Base-by-base conservation (phyloP, 2,797 vertebrate genomes). In the Xenentodon cancila region DNA sequence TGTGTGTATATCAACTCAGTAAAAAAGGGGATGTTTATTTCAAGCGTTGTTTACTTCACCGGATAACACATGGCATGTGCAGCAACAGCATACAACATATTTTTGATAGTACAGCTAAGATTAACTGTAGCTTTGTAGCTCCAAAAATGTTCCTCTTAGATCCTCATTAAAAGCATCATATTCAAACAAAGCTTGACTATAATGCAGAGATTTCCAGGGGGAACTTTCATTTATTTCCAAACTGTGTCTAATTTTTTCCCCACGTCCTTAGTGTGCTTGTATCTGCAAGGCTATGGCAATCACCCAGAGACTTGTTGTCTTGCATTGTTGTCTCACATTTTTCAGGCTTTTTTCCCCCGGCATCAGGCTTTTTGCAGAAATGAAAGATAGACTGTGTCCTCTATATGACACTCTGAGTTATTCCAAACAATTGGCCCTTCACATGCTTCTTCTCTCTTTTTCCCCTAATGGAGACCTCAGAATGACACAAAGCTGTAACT, bases 231-330 rank as follows among this genome's bases (percentile, higher is more conserved):
- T 75, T 73, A 63, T 77, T 59, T 60, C 30, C 34, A 47, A 66
- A 30, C 34, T 3, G 32, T 12, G 27, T 73, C 58, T 68, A 59
- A 53, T 56, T 74, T 70, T 55, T 44, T 20, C 51, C 25, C 27
- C 9, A 65, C 75, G 65, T 70, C 65, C 53, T 59, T 6, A 58
- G 50, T 22, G 25, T 55, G 32, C 27, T 59, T 19, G 60, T 66
- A 71, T 68, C 69, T 80, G 78, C 71, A 66, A 64, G 80, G 63
- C 64, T 50, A 45, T 69, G 75, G 64, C 62, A 64, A 56, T 47
- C 64, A 62, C 77, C 76, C 77, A 73, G 66, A 58, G 68, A 79
- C 59, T 64, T 61, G 67, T 68, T 72, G 71, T 77, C 68, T 80
- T 57, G 64, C 58, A 65, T 44, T 63, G 61, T 74, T 79, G 69